Conservation (phyloP, 2,888 invertebrate genomes). For the Eupithecia exiguata region DNA sequence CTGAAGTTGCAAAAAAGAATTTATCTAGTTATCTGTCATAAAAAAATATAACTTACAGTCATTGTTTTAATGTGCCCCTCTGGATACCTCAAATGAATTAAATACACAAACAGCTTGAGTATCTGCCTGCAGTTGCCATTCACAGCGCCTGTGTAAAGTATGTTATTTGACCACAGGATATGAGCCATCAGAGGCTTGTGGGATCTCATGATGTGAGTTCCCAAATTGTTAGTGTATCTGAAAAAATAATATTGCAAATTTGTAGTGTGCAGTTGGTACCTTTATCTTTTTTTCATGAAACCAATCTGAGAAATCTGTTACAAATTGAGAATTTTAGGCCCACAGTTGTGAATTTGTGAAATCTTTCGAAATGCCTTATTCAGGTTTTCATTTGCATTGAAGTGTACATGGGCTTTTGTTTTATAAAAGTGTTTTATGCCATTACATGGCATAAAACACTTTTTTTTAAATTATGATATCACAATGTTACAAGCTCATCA, state of each 20-base stretch:
- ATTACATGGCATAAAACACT: neutral
- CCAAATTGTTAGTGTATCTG: constrained; percentile 67
- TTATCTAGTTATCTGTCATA: neutral
- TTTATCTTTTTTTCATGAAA: neutral
- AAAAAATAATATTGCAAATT: constrained; percentile 38
- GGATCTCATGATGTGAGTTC: constrained; percentile 65
- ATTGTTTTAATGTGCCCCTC: constrained; percentile 66
- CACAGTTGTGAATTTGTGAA: neutral
- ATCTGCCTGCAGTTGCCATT: constrained; percentile 68
- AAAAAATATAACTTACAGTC: constrained; percentile 56
- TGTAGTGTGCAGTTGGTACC: neutral
- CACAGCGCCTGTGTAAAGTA: constrained; percentile 65
- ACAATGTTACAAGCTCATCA: too few species aligned
- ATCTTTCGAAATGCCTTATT: neutral
- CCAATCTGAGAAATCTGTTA: neutral
- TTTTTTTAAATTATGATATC: too few species aligned
- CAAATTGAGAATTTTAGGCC: neutral
- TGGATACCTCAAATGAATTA: constrained; percentile 71
- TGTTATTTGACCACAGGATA: constrained; percentile 68
- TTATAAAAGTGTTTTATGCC: too few species aligned
- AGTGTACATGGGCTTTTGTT: neutral
- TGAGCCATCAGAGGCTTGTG: constrained; percentile 71
- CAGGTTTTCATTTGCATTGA: neutral
- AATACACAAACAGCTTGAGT: constrained; percentile 63
- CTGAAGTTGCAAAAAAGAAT: too few species aligned